These are phyloP conservation scores for Camelus bactrianus DNA, from an alignment of 2,113 vertebrate genomes.

Conservation along the genomic window DNA sequence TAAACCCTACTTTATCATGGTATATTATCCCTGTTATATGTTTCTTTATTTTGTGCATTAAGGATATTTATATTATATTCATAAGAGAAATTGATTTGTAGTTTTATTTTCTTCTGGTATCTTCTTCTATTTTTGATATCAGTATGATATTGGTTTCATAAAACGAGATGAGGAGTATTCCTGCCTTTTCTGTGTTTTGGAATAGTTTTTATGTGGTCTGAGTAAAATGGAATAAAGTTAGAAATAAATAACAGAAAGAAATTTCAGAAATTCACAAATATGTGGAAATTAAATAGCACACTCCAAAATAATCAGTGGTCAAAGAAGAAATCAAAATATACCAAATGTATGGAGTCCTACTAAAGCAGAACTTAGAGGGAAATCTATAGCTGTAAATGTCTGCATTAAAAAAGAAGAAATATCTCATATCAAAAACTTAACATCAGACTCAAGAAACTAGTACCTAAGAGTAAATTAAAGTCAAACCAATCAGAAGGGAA, in stretches of 20 bases:
- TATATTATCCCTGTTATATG: neutral
- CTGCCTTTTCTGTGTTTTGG: neutral
- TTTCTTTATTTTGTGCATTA: neutral
- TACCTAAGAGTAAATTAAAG: conserved; percentile 7
- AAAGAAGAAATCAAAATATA: neutral
- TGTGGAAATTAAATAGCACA: neutral
- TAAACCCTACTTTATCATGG: neutral
- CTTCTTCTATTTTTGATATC: neutral
- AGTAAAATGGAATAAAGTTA: neutral
- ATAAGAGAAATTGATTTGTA: neutral
- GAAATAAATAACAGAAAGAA: neutral
- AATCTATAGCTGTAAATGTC: neutral
- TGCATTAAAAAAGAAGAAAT: neutral
- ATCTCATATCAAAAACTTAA: neutral
- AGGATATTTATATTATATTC: neutral
- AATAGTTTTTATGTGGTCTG: neutral
- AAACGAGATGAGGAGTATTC: neutral
- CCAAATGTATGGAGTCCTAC: neutral
- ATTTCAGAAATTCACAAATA: neutral
- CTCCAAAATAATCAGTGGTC: neutral
- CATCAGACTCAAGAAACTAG: neutral
- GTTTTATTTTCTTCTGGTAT: neutral
- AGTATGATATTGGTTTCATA: neutral
- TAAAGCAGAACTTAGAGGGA: neutral
- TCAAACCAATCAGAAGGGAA: neutral